Conservation (phyloP, 2,888 invertebrate genomes). For the Polydrusus cervinus region DNA sequence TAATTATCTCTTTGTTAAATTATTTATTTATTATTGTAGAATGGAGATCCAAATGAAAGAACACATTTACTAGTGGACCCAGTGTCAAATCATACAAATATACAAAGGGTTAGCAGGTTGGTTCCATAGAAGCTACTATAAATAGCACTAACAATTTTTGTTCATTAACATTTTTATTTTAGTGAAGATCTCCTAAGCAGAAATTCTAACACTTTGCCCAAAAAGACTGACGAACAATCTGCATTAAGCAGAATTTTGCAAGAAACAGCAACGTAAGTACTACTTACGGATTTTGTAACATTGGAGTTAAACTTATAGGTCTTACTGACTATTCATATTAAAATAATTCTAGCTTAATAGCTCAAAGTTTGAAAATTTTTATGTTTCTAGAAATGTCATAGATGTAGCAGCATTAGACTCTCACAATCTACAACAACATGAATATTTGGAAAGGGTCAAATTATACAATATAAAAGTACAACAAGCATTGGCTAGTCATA, state of each 20-base stretch:
- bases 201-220: slow-evolving; percentile 78
- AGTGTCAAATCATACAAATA: slow-evolving; percentile 82
- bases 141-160: no score
- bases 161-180: slow-evolving; percentile 54
- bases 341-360: no score
- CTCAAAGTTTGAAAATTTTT: neutral
- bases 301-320: neutral
- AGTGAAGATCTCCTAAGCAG: slow-evolving; percentile 80
- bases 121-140: slow-evolving; percentile 20
- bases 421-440: slow-evolving; percentile 90
- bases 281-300: slow-evolving; percentile 14
- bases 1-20: slow-evolving; percentile 53
- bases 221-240: slow-evolving; percentile 92
- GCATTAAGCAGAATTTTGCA: slow-evolving; percentile 91
- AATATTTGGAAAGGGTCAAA: slow-evolving; percentile 87
- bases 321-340: neutral
- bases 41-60: slow-evolving; percentile 81
- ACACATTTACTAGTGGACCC: slow-evolving; percentile 87
- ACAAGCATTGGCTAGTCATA: slow-evolving; percentile 72
- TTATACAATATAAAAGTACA: slow-evolving; percentile 78
- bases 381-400: slow-evolving; percentile 86
- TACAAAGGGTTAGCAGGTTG: slow-evolving; percentile 80
- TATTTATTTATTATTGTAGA: slow-evolving; percentile 65
- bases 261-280: slow-evolving; percentile 89
- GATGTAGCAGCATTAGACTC: slow-evolving; percentile 94